Base-by-base conservation (phyloP, 2,888 invertebrate species). In the Brenthis ino region DNA sequence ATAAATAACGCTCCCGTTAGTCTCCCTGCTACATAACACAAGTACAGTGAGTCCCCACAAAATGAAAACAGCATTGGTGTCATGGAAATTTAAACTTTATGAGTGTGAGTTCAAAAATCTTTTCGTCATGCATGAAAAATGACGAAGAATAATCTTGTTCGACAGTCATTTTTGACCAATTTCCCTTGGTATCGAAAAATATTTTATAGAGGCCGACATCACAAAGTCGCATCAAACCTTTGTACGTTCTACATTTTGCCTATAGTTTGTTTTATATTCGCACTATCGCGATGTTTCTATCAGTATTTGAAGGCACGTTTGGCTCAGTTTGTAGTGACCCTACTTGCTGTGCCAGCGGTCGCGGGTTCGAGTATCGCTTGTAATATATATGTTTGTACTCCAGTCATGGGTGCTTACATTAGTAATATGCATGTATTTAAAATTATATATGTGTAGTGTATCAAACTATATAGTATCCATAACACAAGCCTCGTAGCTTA, bases 161-260 rank as follows among this genome's bases (percentile, higher is more conserved):
- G 79, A 76, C 79, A 84, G 82, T 87, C 84, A 85, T 87, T 89
- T 89, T 88, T 86, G 87, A 88, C 87, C 87, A 86, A 88, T 87
- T 88, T 86, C 84, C 82, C 79, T 80, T 79, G 83, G 80, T 85
- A 87, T 87, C 87, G 87, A 85, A 87, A 79, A 89, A 87, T 88
- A 86, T 89, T 86, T 85, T 83, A 83, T 83, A 80, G 77, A 81
- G 77, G 77, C 80, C 78, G 80, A 75, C 75, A 77, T 79, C 75
- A 81, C 37, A 81, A 81, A 81, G 83, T 80, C 81, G 77, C 76
- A 79, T 78, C 69, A 70, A 65, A 72, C 73, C 75, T 77, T 76
- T 75, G 76, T 75, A 67, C 69, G 70, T 71, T 68, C 58, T 43
- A 58, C 56, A 57, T 71, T 74, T 70, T 70, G 61, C 67, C 70